Percentiles rank a stretch among this genome's conserved stretches.
These are phyloP conservation scores for Pangasius mekongensis DNA, from an alignment of 2,797 vertebrate species.

Conservation along the genomic window DNA sequence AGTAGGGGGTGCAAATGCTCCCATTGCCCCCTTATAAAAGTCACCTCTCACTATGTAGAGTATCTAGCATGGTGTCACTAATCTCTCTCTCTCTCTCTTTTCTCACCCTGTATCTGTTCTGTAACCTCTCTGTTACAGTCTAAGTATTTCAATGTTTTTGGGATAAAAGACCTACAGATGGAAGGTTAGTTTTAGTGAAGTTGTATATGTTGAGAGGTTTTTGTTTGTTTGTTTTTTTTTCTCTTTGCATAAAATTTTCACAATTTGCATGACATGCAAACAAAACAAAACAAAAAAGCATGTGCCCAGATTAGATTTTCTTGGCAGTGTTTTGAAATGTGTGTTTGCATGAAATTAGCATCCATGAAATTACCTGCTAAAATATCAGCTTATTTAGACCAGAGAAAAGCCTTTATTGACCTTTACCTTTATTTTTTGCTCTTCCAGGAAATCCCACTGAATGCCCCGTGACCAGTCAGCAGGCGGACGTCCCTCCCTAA, in stretches of 20 bases:
- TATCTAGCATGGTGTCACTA: neutral
- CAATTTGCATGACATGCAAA: constrained; percentile 61
- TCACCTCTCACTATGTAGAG: neutral
- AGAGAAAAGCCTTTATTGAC: neutral
- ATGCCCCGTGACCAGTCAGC: constrained; percentile 64
- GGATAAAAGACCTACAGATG: constrained; percentile 38
- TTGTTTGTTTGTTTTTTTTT: neutral
- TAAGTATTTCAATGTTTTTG: constrained; percentile 42
- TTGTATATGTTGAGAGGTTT: neutral
- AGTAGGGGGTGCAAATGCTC: neutral
- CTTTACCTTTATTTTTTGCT: neutral
- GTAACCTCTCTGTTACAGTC: constrained; percentile 26
- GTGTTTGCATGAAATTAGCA: neutral
- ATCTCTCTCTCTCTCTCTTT: constrained; percentile 18
- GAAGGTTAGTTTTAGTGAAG: constrained; percentile 51
- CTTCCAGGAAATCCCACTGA: constrained; percentile 73
- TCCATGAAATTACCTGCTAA: neutral
- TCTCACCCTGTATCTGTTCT: constrained; percentile 17
- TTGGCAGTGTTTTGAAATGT: neutral
- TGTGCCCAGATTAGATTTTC: neutral
- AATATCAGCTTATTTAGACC: neutral
- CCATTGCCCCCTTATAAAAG: neutral
- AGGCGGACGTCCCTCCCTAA: constrained; percentile 8
- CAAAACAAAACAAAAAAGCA: neutral
- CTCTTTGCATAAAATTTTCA: neutral